Evolutionary conservation across 1,140 invertebrate genomes (phyloP).

Genomic region (Propsilocerus akamusi): DNA sequence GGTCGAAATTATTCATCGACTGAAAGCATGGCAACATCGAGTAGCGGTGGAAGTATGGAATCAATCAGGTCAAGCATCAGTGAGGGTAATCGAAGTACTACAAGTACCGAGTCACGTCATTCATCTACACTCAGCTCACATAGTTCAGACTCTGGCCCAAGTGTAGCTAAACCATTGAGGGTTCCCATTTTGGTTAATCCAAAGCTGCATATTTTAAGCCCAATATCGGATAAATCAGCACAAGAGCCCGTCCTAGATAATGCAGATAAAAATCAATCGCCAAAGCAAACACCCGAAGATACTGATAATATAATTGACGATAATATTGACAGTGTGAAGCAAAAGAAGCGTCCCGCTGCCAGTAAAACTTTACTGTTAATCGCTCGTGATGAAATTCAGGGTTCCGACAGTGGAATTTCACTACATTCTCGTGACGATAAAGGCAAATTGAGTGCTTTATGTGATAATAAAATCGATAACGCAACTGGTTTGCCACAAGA

Average conservation of each 20-base stretch:
- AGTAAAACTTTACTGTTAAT: slow-evolving; percentile 60
- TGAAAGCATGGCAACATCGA: slow-evolving; percentile 69
- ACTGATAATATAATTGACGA: slow-evolving; percentile 22
- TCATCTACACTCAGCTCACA: slow-evolving; percentile 64
- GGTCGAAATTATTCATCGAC: slow-evolving; percentile 49
- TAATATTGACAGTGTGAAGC: slow-evolving; percentile 27
- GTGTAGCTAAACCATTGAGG: slow-evolving; percentile 33
- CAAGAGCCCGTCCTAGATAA: slow-evolving; percentile 63
- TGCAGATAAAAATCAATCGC: slow-evolving; percentile 57
- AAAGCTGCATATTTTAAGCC: slow-evolving; percentile 67
- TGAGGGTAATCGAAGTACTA: slow-evolving; percentile 61
- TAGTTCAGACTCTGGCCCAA: slow-evolving; percentile 55
- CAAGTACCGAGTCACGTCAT: slow-evolving; percentile 56
- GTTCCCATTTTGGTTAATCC: slow-evolving; percentile 43
- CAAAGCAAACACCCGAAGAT: slow-evolving; percentile 41
- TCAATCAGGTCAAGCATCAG: slow-evolving; percentile 63
- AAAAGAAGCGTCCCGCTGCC: slow-evolving; percentile 42
- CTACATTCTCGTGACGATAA: slow-evolving; percentile 56
- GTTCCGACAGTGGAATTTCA: slow-evolving; percentile 70
- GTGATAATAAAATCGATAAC: not conserved
- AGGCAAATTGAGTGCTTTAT: slow-evolving; percentile 12
- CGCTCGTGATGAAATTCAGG: slow-evolving; percentile 51
- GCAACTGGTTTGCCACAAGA: slow-evolving; percentile 24
- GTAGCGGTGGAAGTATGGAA: slow-evolving; percentile 68
- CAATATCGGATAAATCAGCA: slow-evolving; percentile 79